Evolutionary conservation across 2,888 invertebrate genomes (phyloP).

Genomic region (Argynnis bischoffii): DNA sequence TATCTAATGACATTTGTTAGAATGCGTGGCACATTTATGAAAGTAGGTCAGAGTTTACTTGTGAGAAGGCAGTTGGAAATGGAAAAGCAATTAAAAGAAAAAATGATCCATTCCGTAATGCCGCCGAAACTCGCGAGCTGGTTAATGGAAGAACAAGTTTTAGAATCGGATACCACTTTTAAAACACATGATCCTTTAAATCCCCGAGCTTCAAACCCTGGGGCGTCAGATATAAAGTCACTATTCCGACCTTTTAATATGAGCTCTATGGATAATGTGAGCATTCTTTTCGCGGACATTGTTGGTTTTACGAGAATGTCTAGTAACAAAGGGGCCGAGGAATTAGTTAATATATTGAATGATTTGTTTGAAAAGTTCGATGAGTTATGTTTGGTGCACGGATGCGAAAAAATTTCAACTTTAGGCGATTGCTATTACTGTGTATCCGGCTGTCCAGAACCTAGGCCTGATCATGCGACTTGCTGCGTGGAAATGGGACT

Average conservation of each 20-base stretch:
- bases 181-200: constrained; percentile 70
- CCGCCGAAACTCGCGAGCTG: constrained; percentile 95
- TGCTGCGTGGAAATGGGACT: constrained; percentile 99
- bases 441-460: constrained; percentile 97
- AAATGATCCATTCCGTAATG: constrained; percentile 99
- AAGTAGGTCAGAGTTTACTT: constrained; percentile 95
- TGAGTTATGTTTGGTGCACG: constrained; percentile 91
- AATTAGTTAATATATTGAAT: constrained; percentile 96
- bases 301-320: constrained; percentile 99
- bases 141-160: constrained; percentile 89
- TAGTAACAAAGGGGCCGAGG: constrained; percentile 97
- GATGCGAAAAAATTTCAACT: constrained; percentile 98
- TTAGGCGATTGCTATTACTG: constrained; percentile 97
- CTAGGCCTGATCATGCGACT: constrained; percentile 94
- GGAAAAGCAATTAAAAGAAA: constrained; percentile 97
- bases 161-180: constrained; percentile 81
- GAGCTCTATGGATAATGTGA: constrained; percentile 97
- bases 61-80: constrained; percentile 94
- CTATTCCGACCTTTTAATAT: constrained; percentile 98
- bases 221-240: constrained; percentile 87
- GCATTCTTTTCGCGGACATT: constrained; percentile 98
- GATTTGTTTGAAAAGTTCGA: constrained; percentile 98
- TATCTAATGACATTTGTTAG: constrained; percentile 95
- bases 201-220: constrained; percentile 79
- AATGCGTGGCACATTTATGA: constrained; percentile 97